A percentile compares a stretch with the other conserved stretches of the same genome.
These are phyloP conservation scores for Rhinophrynus dorsalis DNA, from an alignment of 2,797 vertebrate species.

Conservation along the genomic window DNA sequence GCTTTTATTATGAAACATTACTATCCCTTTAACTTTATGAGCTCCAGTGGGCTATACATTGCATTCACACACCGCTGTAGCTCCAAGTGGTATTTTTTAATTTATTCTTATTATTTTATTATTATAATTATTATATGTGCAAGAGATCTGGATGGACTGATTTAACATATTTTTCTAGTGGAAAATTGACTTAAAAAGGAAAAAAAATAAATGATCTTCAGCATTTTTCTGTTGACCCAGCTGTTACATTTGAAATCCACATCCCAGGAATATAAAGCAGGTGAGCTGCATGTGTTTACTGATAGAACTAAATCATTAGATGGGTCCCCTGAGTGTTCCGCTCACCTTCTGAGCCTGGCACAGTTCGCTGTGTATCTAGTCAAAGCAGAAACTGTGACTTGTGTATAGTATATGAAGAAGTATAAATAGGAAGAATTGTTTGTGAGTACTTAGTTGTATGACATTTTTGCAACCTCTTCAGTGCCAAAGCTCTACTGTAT, in stretches of 20 bases:
- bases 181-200: conserved; percentile 18
- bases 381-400: neutral
- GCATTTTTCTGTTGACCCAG: conserved; percentile 39
- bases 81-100: too few relatives aligned
- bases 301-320: conserved; percentile 8
- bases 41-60: too few relatives aligned
- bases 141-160: neutral
- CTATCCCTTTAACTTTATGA: too few relatives aligned
- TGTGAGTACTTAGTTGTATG: too few relatives aligned
- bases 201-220: too few relatives aligned
- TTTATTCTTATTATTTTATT: too few relatives aligned
- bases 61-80: too few relatives aligned
- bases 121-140: too few relatives aligned
- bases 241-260: conserved; percentile 9
- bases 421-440: too few relatives aligned
- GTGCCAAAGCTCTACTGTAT: too few relatives aligned
- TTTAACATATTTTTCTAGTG: conserved; percentile 1
- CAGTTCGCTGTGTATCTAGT: neutral
- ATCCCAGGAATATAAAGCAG: conserved; percentile 21
- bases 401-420: neutral
- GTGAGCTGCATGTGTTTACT: neutral
- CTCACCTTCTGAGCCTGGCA: neutral
- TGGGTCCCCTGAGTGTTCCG: neutral
- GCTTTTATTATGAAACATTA: too few relatives aligned
- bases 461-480: too few relatives aligned